phyloP scores from a whole-genome alignment of 2,113 vertebrate genomes.

The Albula glossodonta region DNA sequence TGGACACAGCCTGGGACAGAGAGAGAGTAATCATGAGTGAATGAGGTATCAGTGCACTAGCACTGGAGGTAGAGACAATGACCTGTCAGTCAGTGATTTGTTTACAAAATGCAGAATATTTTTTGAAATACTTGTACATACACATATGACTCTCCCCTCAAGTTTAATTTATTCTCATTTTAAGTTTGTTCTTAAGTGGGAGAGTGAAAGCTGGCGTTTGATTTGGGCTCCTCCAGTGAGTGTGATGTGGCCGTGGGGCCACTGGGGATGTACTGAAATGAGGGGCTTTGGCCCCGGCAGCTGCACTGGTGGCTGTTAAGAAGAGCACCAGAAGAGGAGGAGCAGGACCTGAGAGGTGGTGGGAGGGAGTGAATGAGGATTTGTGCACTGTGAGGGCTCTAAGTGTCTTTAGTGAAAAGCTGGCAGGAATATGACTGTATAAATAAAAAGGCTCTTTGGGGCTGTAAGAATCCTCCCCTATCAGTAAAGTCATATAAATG shows the following conservation, averaged over 20 bases:
- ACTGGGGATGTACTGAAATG: not conserved
- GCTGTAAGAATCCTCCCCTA: slow-evolving; percentile 16
- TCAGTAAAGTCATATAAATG: slow-evolving; percentile 9
- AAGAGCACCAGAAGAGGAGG: not conserved
- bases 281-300: not conserved
- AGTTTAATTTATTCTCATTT: not conserved
- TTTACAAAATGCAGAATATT: not conserved
- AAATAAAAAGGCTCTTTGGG: slow-evolving; percentile 26
- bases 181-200: not conserved
- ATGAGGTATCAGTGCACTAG: too few species aligned
- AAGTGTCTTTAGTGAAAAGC: slow-evolving; percentile 1
- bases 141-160: too few species aligned
- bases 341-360: not conserved
- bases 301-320: not conserved
- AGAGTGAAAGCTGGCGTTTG: not conserved
- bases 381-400: slow-evolving; percentile 2
- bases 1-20: too few species aligned
- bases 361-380: not conserved
- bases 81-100: too few species aligned
- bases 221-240: not conserved
- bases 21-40: not conserved
- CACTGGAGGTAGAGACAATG: too few species aligned
- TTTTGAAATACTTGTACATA: too few species aligned
- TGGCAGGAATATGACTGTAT: slow-evolving; percentile 24
- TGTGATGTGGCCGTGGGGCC: not conserved